A percentile compares a stretch with the other conserved stretches of the same genome.
Evolutionary conservation across 2,797 vertebrate species (phyloP).

Genomic region (Gambelia wislizenii): DNA sequence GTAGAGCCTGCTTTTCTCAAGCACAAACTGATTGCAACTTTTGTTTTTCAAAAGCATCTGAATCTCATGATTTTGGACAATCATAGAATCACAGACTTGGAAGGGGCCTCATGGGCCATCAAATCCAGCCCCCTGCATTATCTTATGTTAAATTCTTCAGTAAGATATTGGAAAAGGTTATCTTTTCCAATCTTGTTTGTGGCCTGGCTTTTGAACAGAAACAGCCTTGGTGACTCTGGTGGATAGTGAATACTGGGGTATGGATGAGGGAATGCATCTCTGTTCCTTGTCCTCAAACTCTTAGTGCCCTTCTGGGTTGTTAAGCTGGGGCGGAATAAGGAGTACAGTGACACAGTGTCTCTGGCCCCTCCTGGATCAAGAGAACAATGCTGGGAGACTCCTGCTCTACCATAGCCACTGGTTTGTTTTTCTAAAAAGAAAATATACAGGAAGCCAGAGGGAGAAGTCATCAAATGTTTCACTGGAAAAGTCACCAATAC

Average conservation of each 20-base stretch:
- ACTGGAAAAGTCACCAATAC: neutral
- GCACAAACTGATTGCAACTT: neutral
- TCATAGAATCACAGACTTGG: too few relatives aligned
- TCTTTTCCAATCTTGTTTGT: neutral
- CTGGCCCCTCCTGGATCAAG: neutral
- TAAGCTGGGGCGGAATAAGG: neutral
- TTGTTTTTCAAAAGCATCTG: neutral
- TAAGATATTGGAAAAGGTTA: neutral
- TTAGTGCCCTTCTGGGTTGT: neutral
- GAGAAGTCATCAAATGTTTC: neutral
- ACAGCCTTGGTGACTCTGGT: neutral
- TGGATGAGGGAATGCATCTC: neutral
- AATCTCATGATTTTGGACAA: neutral
- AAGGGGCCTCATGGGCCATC: too few relatives aligned
- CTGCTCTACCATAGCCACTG: neutral
- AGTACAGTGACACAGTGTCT: neutral
- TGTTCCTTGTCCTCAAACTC: neutral
- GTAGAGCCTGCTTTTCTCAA: neutral
- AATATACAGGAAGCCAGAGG: neutral
- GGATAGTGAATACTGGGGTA: neutral
- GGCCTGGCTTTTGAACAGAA: neutral
- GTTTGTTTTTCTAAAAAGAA: neutral
- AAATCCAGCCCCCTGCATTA: neutral
- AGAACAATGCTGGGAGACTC: neutral
- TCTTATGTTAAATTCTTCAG: neutral